These are phyloP conservation scores for Melanotus villosus DNA, from an alignment of 2,888 invertebrate genomes.

Conservation along the genomic window DNA sequence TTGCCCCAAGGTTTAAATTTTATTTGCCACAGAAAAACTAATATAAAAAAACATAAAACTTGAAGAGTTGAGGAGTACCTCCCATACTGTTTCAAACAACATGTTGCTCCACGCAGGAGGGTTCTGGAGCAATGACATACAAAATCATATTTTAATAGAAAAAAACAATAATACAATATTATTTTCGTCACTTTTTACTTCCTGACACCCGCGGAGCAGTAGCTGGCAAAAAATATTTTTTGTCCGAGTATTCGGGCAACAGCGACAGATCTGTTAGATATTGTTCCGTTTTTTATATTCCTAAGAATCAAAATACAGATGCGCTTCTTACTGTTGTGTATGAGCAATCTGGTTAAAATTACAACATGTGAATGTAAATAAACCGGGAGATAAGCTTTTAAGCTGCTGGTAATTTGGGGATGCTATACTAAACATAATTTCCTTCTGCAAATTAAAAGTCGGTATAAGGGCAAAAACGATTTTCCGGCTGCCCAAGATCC, in stretches of 20 bases:
- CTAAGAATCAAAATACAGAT: constrained; percentile 14
- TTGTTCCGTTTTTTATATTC: constrained; percentile 4
- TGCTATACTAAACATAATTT: too few species aligned
- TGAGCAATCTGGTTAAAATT: constrained; percentile 23
- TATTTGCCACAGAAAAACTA: not conserved
- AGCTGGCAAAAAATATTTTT: constrained; percentile 18
- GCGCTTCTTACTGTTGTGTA: too few species aligned
- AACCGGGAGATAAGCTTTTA: not conserved
- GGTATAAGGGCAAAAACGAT: too few species aligned
- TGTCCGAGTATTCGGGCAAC: not conserved
- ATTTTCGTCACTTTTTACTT: constrained; percentile 32
- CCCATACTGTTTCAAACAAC: constrained; percentile 13
- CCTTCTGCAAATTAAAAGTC: too few species aligned
- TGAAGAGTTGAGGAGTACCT: not conserved
- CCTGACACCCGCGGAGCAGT: constrained; percentile 27
- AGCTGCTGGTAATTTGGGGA: too few species aligned
- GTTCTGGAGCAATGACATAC: constrained; percentile 38
- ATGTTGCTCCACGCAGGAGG: constrained; percentile 40
- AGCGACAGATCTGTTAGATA: not conserved
- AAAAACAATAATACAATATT: constrained; percentile 34
- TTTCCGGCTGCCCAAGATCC: too few species aligned
- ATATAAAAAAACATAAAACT: not conserved
- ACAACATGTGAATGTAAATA: constrained; percentile 9
- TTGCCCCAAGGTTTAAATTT: too few species aligned
- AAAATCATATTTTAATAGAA: constrained; percentile 35